Evolutionary conservation across 2,113 vertebrate genomes (phyloP), one percentile per base, ranked within the genome.

Genomic region (Hippocampus zosterae): DNA sequence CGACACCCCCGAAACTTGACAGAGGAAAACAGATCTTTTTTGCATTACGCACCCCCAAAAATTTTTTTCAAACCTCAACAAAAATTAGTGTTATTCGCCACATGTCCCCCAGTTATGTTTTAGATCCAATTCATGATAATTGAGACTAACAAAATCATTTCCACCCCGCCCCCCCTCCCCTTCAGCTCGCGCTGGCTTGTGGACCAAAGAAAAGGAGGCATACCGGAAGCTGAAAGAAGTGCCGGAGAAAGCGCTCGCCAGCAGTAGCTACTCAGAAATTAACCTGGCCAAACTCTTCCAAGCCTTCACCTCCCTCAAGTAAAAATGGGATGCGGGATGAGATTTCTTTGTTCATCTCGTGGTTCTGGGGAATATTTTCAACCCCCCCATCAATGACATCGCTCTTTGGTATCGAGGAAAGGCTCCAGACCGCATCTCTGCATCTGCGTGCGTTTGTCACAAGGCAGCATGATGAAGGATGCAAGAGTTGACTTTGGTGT

Each of bases 271-370:
- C 93, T 96, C 95, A 0, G 95, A 99, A 88, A 94, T 99, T 74
- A 95, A 97, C 90, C 94, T 99, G 41, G 71, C 94, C 89, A 96
- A 94, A 81, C 94, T 98, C 83, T 99, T 98, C 85, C 92, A 91
- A 82, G 77, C 88, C 72, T 93, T 92, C 82, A 88, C 90, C 50
- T 75, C 82, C 10, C 71, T 91, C 72, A 93, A 93, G 85, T 93
- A 84, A 89, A 71, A 66, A 42, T 65, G 27, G 40, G 48, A 64
- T 52, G 1, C n/a, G 2, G 52, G 10, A 37, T 53, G n/a, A 40
- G n/a, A 72, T 19, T 33, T 40, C 5, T 75, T 64, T 52, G 23
- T 61, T 42, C 46, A 29, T 67, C 56, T 61, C 76, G 82, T 80
- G 73, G 89, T 67, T 76, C 83, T 76, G 75, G 88, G 76, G 59